A percentile compares a stretch with the other conserved stretches of the same genome.
Conservation (phyloP, 2,797 vertebrate species). For the Oryzias dopingdopingensis region DNA sequence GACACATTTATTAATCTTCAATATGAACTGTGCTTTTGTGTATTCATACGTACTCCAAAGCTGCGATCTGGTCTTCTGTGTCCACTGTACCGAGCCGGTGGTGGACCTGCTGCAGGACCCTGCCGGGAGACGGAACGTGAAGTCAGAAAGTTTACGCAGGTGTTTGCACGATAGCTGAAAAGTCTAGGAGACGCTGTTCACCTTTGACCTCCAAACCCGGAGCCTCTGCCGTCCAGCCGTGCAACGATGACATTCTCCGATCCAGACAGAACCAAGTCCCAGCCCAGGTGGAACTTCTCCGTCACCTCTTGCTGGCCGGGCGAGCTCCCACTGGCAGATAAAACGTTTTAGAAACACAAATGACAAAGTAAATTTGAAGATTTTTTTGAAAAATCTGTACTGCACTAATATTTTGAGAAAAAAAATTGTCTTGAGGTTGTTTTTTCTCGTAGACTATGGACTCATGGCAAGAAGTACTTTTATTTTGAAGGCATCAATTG, state of each 20-base stretch:
- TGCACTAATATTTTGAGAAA: too few species aligned
- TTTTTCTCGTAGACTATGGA: too few species aligned
- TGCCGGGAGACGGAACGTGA: slow-evolving; percentile 9
- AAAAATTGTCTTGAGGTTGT: too few species aligned
- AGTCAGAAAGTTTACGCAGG: neutral
- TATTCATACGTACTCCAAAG: slow-evolving; percentile 82
- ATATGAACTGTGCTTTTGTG: too few species aligned
- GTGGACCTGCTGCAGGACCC: slow-evolving; percentile 86
- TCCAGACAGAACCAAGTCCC: slow-evolving; percentile 89
- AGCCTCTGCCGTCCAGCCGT: slow-evolving; percentile 90
- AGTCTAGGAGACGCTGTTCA: slow-evolving; percentile 3
- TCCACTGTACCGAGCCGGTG: slow-evolving; percentile 85
- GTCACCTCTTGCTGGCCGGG: slow-evolving; percentile 86
- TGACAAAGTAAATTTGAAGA: too few species aligned
- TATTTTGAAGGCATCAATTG: too few species aligned
- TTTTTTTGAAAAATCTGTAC: too few species aligned
- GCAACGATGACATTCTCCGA: slow-evolving; percentile 88
- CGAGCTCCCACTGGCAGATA: slow-evolving; percentile 76
- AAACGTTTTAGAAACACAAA: neutral
- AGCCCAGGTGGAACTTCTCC: slow-evolving; percentile 87
- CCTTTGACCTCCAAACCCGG: slow-evolving; percentile 90
- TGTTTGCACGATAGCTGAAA: neutral
- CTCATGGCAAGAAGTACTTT: too few species aligned
- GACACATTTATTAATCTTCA: too few species aligned
- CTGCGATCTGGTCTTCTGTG: slow-evolving; percentile 88